Evolutionary conservation across 2,797 vertebrate species (phyloP).

Genomic region (Varecia variegata): DNA sequence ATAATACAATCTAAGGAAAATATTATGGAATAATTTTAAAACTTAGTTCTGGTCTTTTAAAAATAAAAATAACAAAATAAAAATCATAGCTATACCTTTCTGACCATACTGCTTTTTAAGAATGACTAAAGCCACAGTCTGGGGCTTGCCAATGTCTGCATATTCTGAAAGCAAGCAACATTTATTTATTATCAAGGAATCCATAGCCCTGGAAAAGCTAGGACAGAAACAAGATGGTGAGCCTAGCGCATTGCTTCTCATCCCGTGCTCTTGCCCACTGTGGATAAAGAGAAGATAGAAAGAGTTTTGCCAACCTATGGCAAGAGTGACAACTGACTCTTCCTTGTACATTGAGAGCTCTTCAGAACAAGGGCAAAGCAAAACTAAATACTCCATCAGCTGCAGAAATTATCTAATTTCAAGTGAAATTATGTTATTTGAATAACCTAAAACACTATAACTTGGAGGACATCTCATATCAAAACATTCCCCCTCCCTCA

Average conservation of each 20-base stretch:
- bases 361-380: not conserved
- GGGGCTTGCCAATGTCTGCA: not conserved
- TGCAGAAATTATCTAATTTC: slow-evolving; percentile 8
- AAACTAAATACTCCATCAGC: not conserved
- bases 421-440: not conserved
- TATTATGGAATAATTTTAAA: slow-evolving; percentile 22
- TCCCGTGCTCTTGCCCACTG: not conserved
- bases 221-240: not conserved
- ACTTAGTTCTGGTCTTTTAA: not conserved
- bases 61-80: not conserved
- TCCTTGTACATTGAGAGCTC: not conserved
- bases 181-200: slow-evolving; percentile 13
- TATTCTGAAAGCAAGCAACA: not conserved
- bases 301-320: not conserved
- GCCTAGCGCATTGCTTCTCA: not conserved
- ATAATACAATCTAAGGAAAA: slow-evolving; percentile 3
- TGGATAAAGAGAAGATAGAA: not conserved
- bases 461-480: not conserved
- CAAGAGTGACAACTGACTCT: not conserved
- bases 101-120: not conserved
- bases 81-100: not conserved
- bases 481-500: not conserved
- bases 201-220: not conserved
- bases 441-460: slow-evolving; percentile 14
- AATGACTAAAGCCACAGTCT: not conserved